These are phyloP conservation scores for Drosophila hawaiiensis DNA, from an alignment of 2,888 invertebrate genomes.

Conservation along the genomic window DNA sequence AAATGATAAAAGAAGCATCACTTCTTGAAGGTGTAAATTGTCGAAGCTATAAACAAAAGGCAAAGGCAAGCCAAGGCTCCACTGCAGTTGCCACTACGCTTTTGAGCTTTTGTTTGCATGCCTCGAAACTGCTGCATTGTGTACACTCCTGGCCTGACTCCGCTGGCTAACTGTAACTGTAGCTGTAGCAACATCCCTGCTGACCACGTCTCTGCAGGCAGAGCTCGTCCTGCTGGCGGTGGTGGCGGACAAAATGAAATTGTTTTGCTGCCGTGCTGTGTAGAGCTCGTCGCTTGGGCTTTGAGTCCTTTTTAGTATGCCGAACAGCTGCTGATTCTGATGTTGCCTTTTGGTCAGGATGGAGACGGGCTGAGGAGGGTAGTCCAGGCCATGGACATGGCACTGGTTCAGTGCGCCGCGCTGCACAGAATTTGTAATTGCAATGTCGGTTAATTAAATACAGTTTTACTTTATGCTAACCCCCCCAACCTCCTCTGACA, in stretches of 20 bases:
- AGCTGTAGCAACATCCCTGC: slow-evolving; percentile 4
- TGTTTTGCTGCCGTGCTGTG: slow-evolving; percentile 61
- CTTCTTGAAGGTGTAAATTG: slow-evolving; percentile 83
- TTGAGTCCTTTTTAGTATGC: slow-evolving; percentile 75
- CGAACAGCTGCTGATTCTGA: slow-evolving; percentile 62
- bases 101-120: slow-evolving; percentile 71
- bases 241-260: slow-evolving; percentile 70
- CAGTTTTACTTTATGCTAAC: slow-evolving; percentile 77
- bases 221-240: slow-evolving; percentile 36
- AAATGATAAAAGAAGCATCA: slow-evolving; percentile 24
- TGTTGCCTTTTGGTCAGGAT: slow-evolving; percentile 21
- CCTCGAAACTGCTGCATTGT: slow-evolving; percentile 73
- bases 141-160: slow-evolving; percentile 31
- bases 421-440: slow-evolving; percentile 83
- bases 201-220: slow-evolving; percentile 13
- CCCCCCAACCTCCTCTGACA: background rate
- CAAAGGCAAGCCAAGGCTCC: slow-evolving; percentile 5
- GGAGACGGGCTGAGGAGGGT: background rate
- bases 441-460: slow-evolving; percentile 84
- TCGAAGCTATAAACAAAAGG: slow-evolving; percentile 82
- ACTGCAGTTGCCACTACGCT: slow-evolving; percentile 35
- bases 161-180: slow-evolving; percentile 28
- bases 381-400: slow-evolving; percentile 40
- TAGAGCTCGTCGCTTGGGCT: slow-evolving; percentile 54
- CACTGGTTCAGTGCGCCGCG: slow-evolving; percentile 54